phyloP scores from a whole-genome alignment of 2,888 invertebrate genomes.

The Palloptera scutellata region DNA sequence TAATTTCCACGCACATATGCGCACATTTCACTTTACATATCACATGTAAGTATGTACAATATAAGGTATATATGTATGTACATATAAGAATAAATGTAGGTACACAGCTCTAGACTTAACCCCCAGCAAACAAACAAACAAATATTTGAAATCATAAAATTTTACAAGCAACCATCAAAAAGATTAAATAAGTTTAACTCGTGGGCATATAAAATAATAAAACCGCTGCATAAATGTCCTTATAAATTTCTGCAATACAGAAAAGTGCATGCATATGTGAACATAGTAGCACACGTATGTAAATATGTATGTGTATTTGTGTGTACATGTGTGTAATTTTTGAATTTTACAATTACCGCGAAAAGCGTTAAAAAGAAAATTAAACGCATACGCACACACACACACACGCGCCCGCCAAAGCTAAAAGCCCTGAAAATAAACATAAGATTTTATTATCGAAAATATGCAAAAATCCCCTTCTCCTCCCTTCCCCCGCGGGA shows the following conservation, averaged over 20 bases:
- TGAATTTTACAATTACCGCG: constrained; percentile 5
- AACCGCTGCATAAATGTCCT: constrained; percentile 20
- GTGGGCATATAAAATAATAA: constrained; percentile 32
- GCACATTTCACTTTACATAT: too few species aligned
- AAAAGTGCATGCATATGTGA: too few species aligned
- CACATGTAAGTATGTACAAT: too few species aligned
- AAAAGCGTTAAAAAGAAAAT: constrained; percentile 4
- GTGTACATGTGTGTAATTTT: neutral
- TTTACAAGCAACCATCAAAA: constrained; percentile 47
- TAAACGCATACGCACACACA: neutral
- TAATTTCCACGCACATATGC: too few species aligned
- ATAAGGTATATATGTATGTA: too few species aligned
- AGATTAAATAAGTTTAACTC: constrained; percentile 47
- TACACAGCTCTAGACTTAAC: too few species aligned
- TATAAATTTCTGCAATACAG: too few species aligned
- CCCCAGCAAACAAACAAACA: too few species aligned
- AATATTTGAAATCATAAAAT: constrained; percentile 47
- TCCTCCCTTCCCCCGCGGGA: constrained; percentile 32
- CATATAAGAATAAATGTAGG: too few species aligned
- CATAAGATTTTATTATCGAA: constrained; percentile 47
- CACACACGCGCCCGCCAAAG: too few species aligned
- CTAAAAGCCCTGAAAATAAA: constrained; percentile 35
- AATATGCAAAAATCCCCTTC: constrained; percentile 40
- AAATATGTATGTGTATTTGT: neutral
- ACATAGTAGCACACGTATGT: neutral